These are phyloP conservation scores for Platyrinchus mystaceus DNA, from an alignment of 2,797 vertebrate species.

Conservation along the genomic window DNA sequence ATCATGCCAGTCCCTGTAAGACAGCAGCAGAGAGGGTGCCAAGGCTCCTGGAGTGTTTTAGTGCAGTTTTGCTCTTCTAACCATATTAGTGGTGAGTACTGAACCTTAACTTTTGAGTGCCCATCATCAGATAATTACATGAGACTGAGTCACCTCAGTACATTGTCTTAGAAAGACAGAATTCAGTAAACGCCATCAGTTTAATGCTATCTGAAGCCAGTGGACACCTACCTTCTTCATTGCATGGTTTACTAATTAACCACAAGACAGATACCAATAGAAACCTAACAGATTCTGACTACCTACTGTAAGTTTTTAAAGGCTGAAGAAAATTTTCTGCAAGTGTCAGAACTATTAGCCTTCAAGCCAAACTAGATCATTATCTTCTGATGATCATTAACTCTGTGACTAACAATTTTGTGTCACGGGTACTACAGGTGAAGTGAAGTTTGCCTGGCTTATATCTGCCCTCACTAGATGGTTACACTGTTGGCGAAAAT, in stretches of 20 bases:
- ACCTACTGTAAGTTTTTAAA: neutral
- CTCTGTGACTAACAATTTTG: neutral
- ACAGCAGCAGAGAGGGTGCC: neutral
- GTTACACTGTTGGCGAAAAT: too few relatives aligned
- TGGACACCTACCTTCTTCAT: neutral
- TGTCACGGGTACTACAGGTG: neutral
- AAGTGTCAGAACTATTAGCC: neutral
- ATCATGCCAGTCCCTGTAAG: neutral
- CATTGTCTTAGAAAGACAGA: neutral
- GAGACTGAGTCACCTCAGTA: neutral
- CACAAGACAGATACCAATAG: neutral
- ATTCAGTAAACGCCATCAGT: neutral
- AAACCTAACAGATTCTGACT: neutral
- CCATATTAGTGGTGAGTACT: neutral
- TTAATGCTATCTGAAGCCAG: neutral
- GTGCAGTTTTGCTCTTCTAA: neutral
- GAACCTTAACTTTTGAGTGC: neutral
- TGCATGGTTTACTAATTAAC: neutral
- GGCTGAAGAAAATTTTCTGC: neutral
- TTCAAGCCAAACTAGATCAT: neutral
- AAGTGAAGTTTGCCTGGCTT: neutral
- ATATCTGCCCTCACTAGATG: neutral
- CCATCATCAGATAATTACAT: neutral
- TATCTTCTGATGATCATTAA: neutral
- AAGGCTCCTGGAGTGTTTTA: neutral